These are phyloP conservation scores for Dendroctonus ponderosae DNA, from an alignment of 1,140 invertebrate genomes.

Conservation along the genomic window DNA sequence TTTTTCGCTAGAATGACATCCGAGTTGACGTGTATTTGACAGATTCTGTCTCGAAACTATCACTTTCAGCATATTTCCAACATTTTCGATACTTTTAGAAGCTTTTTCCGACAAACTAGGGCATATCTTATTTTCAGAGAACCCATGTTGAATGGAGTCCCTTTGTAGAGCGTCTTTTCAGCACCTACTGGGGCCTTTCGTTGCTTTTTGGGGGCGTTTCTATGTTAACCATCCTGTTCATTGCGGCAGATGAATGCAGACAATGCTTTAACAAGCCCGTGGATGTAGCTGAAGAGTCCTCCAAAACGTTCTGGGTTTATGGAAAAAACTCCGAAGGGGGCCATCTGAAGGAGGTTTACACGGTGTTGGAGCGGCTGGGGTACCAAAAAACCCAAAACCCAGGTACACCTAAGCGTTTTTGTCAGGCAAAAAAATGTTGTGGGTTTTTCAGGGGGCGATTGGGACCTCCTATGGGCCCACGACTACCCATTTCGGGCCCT, in stretches of 20 bases:
- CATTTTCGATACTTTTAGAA: too few species aligned
- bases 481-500: conserved; percentile 83
- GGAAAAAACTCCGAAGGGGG: conserved; percentile 59
- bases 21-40: not conserved
- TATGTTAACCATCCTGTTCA: conserved; percentile 37
- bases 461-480: conserved; percentile 90
- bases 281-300: not conserved
- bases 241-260: conserved; percentile 42
- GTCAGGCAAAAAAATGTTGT: not conserved
- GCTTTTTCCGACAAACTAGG: too few species aligned
- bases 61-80: not conserved
- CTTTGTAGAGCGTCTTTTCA: conserved; percentile 7
- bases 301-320: conserved; percentile 55
- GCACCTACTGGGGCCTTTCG: conserved; percentile 26
- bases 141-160: not conserved
- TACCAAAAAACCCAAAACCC: conserved; percentile 61
- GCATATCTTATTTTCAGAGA: not conserved
- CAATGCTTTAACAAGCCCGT: conserved; percentile 33
- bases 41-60: not conserved
- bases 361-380: conserved; percentile 70
- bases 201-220: conserved; percentile 36
- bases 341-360: conserved; percentile 76
- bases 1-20: too few species aligned
- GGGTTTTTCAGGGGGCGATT: conserved; percentile 55
- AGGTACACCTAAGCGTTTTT: not conserved